Percentiles rank a stretch among this genome's conserved stretches.
Evolutionary conservation across 2,113 vertebrate species (phyloP).

Genomic region (Bagarius yarrelli): DNA sequence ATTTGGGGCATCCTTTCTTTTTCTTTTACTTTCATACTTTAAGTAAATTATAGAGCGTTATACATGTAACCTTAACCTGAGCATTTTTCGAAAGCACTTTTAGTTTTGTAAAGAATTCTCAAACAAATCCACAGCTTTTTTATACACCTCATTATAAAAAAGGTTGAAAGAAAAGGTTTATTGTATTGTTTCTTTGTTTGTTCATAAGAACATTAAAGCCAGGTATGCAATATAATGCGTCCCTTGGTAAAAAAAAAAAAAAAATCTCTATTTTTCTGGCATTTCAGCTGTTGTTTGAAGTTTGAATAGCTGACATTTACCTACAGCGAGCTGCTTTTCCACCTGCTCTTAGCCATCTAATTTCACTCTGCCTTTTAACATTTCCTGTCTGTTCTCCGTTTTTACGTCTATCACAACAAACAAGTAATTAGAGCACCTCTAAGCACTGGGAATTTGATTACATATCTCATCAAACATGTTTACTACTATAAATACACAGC

Average conservation of each 20-base stretch:
- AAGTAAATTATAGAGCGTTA: background rate
- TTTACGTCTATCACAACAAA: constrained; percentile 11
- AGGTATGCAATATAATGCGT: background rate
- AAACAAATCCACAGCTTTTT: background rate
- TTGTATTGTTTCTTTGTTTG: background rate
- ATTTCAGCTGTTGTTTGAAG: constrained; percentile 10
- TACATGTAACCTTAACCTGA: background rate
- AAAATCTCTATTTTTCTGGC: constrained; percentile 7
- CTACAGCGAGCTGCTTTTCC: constrained; percentile 4
- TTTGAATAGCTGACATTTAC: constrained; percentile 23
- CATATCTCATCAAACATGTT: constrained; percentile 27
- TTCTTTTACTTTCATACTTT: background rate
- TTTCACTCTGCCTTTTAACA: background rate
- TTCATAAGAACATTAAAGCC: background rate
- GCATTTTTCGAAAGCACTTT: background rate
- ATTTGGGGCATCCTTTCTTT: background rate
- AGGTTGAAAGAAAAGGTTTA: background rate
- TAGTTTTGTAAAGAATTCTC: background rate
- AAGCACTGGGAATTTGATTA: background rate
- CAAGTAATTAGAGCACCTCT: background rate
- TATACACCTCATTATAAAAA: background rate
- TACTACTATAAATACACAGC: background rate
- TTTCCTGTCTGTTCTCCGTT: background rate
- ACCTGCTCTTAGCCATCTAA: background rate
- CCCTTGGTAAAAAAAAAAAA: background rate